Evolutionary conservation across 2,797 vertebrate species (phyloP).

Genomic region (Acomys russatus): DNA sequence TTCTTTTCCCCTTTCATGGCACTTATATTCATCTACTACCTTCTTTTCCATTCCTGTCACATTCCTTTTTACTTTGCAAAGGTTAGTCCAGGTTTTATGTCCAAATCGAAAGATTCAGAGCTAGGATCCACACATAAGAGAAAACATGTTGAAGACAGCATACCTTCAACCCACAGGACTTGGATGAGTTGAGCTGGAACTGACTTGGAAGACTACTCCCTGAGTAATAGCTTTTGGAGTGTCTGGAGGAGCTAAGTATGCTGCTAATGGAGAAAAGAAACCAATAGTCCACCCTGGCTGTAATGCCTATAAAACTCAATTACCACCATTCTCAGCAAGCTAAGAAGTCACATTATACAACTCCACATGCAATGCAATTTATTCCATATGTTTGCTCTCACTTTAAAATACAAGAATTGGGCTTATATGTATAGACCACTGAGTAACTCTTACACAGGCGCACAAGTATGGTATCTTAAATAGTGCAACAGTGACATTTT

Average conservation of each 20-base stretch:
- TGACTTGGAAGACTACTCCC: neutral
- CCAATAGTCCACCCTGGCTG: neutral
- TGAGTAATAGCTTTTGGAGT: neutral
- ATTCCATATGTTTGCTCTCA: neutral
- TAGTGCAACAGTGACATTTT: neutral
- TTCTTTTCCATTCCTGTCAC: no score
- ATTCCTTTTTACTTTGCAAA: neutral
- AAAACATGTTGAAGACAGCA: neutral
- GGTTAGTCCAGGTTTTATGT: neutral
- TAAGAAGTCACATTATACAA: neutral
- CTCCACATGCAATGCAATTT: neutral
- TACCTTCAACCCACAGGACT: neutral
- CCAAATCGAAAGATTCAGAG: neutral
- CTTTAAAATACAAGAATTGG: neutral
- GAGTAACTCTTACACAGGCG: neutral
- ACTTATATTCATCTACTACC: no score
- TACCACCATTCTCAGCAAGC: no score
- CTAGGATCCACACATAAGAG: neutral
- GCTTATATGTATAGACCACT: neutral
- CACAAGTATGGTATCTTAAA: no score
- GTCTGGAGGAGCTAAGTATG: neutral
- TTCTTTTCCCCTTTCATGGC: no score
- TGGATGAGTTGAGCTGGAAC: neutral
- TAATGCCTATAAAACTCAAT: neutral
- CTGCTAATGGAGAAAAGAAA: neutral